phyloP scores from a whole-genome alignment of 2,113 vertebrate species.

The Chaetura pelagica region DNA sequence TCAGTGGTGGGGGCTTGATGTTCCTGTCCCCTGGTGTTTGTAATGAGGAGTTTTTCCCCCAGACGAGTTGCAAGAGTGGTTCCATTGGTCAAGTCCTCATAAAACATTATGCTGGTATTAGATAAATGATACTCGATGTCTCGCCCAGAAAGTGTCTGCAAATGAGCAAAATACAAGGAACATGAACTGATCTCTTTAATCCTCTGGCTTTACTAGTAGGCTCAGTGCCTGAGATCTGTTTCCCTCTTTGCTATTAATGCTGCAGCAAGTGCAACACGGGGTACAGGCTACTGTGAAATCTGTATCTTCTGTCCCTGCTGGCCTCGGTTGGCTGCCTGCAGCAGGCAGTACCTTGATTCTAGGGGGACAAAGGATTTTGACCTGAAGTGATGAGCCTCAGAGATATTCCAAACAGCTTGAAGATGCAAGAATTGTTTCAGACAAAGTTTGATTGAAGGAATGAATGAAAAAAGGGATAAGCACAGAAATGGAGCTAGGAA shows the following conservation, averaged over 20 bases:
- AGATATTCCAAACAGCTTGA: not conserved
- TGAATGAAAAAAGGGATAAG: not conserved
- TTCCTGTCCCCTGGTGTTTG: slow-evolving; percentile 58
- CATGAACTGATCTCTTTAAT: not conserved
- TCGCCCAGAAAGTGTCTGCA: slow-evolving; percentile 85
- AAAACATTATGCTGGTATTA: slow-evolving; percentile 71
- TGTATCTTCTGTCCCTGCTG: not conserved
- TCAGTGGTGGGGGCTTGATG: not conserved
- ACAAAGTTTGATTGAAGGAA: not conserved
- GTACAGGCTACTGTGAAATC: not conserved
- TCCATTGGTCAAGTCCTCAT: slow-evolving; percentile 84
- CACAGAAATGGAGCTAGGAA: not conserved
- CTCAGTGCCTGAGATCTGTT: not conserved
- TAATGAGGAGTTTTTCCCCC: slow-evolving; percentile 82
- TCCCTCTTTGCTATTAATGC: not conserved
- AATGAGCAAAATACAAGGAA: not conserved
- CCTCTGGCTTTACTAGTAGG: not conserved
- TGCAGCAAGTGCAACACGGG: not conserved
- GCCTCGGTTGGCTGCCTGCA: not conserved
- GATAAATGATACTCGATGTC: slow-evolving; percentile 91
- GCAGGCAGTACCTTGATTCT: not conserved
- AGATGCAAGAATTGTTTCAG: not conserved
- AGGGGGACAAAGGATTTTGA: not conserved
- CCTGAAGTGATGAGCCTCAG: not conserved
- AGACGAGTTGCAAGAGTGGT: slow-evolving; percentile 81